Conservation (phyloP, 2,888 invertebrate species). For the Pantelozetes paolii region DNA sequence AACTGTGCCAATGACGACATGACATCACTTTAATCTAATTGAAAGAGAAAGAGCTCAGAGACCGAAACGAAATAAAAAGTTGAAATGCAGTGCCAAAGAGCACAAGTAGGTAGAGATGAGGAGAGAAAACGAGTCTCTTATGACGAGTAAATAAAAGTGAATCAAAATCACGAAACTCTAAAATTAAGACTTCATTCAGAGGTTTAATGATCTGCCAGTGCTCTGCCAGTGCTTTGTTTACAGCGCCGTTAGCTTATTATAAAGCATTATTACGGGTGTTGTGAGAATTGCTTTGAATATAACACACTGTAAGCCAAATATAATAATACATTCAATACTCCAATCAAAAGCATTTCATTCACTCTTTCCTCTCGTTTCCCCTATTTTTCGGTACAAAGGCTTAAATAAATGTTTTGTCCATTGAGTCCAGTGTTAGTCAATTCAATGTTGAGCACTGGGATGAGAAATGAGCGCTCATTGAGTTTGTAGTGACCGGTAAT, state of each 20-base stretch:
- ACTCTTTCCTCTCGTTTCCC: too few species aligned
- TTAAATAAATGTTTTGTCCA: too few species aligned
- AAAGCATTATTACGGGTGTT: too few species aligned
- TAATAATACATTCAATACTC: too few species aligned
- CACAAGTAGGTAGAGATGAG: background rate
- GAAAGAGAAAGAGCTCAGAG: background rate
- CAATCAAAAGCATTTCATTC: too few species aligned
- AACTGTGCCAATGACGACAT: slow-evolving; percentile 25
- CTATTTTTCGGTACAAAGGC: too few species aligned
- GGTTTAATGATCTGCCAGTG: background rate
- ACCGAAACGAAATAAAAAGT: slow-evolving; percentile 25
- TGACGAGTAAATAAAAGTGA: background rate
- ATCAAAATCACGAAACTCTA: background rate
- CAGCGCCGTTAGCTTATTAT: slow-evolving; percentile 8
- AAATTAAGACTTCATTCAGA: slow-evolving; percentile 14
- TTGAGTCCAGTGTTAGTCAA: background rate
- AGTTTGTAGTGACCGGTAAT: slow-evolving; percentile 26
- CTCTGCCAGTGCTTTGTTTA: slow-evolving; percentile 1
- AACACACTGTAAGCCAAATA: too few species aligned
- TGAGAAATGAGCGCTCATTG: slow-evolving; percentile 15
- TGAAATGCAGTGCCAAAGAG: background rate
- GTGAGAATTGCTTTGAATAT: too few species aligned
- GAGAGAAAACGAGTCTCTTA: background rate
- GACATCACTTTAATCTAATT: slow-evolving; percentile 30
- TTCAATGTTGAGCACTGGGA: background rate